A percentile compares a stretch with the other conserved stretches of the same genome.
Evolutionary conservation across 2,113 vertebrate species (phyloP).

Genomic region (Hyla sarda): DNA sequence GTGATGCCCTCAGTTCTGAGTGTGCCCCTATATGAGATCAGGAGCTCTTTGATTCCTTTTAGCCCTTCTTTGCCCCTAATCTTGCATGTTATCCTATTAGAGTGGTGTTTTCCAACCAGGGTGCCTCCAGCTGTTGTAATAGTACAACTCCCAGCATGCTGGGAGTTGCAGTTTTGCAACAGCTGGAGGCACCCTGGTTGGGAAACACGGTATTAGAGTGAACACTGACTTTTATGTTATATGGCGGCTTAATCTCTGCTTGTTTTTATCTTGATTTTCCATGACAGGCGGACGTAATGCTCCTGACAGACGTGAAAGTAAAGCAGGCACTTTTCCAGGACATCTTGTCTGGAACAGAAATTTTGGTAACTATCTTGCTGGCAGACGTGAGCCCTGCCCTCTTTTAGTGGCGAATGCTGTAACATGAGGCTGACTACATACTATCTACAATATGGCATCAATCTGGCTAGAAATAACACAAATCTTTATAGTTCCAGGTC

Average conservation of each 20-base stretch:
- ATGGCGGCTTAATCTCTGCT: not conserved
- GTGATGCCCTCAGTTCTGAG: too few species aligned
- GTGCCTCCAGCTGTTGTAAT: too few species aligned
- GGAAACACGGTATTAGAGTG: too few species aligned
- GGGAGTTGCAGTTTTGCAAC: too few species aligned
- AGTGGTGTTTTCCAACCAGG: too few species aligned
- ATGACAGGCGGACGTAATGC: conserved; percentile 87
- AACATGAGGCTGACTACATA: not conserved
- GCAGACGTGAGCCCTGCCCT: not conserved
- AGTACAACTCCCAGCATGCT: too few species aligned
- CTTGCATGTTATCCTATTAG: not conserved
- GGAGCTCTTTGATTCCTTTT: too few species aligned
- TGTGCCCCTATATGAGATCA: too few species aligned
- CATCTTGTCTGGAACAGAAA: conserved; percentile 87
- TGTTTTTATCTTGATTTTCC: not conserved
- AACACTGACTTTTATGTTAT: not conserved
- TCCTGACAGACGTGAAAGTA: conserved; percentile 81
- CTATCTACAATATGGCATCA: too few species aligned
- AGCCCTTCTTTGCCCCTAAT: too few species aligned
- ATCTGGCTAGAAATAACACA: not conserved
- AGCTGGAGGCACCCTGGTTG: too few species aligned
- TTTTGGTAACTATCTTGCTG: conserved; percentile 77
- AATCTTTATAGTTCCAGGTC: conserved; percentile 79
- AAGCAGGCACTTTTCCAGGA: conserved; percentile 89
- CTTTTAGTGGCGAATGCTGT: not conserved